A percentile compares a stretch with the other conserved stretches of the same genome.
Conservation (phyloP, 2,113 vertebrate genomes). For the Poecilia latipinna region DNA sequence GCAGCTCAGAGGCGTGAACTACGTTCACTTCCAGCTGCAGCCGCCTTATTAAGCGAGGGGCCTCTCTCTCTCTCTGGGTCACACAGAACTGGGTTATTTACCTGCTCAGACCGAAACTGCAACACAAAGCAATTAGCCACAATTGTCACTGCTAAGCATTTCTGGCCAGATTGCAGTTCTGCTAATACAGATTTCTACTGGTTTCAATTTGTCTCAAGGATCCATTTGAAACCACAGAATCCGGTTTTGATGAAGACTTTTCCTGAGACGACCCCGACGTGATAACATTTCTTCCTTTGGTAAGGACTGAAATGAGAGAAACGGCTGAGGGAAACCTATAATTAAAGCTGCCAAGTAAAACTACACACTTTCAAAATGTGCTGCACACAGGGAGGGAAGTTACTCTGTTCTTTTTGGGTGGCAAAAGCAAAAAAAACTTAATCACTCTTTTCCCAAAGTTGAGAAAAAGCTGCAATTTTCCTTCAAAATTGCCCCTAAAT, state of each 20-base stretch:
- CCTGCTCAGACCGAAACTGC: conserved; percentile 4
- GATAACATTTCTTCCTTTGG: conserved; percentile 15
- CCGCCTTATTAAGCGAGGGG: conserved; percentile 46
- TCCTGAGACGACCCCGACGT: conserved; percentile 6
- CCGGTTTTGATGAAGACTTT: conserved; percentile 10
- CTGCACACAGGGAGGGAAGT: conserved; percentile 11
- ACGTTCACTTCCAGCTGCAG: conserved; percentile 51
- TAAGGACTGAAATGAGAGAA: conserved; percentile 12
- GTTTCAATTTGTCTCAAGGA: conserved; percentile 3
- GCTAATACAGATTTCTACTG: not conserved
- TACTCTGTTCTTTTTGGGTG: conserved; percentile 42
- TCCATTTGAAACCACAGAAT: conserved; percentile 12
- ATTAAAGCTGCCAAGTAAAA: conserved; percentile 46
- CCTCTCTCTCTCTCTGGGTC: conserved; percentile 25
- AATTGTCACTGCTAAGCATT: not conserved
- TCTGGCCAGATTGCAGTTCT: not conserved
- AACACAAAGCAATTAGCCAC: not conserved
- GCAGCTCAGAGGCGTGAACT: conserved; percentile 63
- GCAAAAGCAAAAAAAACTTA: conserved; percentile 1
- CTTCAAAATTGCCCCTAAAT: not conserved
- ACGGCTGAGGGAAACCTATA: conserved; percentile 21
- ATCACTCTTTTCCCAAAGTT: not conserved
- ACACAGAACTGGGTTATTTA: conserved; percentile 23
- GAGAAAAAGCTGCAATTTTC: not conserved
- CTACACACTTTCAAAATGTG: conserved; percentile 22